Base-by-base conservation (phyloP, 92 coral and sea anemone genomes). In the Metridium senile region DNA sequence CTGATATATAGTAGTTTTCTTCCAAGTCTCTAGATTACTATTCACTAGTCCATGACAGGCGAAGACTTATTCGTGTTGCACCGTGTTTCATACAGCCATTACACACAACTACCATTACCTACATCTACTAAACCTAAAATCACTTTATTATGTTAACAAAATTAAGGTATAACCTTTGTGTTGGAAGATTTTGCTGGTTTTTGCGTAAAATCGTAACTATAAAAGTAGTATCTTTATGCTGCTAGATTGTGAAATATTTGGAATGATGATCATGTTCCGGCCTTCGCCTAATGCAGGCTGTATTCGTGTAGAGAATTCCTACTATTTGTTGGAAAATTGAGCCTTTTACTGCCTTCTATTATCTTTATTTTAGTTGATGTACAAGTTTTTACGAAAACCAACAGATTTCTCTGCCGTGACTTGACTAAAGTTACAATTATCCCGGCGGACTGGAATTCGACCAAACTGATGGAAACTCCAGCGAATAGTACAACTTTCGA, bases 11-110 rank as follows among this genome's bases (percentile, higher is more conserved):
- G 28, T 59, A 18, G 9, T 11, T 59, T 59, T 59, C 29, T 20
- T 59, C 21, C 4, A 59, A 59, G 30, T 59, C 65, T 20, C 1
- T 23, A 7, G 65, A 59, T 59, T 59, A n/a, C 27, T 26, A 59
- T 59, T 20, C 65, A 59, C 30, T 25, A 59, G 61, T 29, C 76
- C 76, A 71, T 71, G 76, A 71, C 76, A 71, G 33, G 51, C 21
- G 22, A 35, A 45, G 26, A 71, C 28, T 59, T 32, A 52, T 65
- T 65, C 70, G 29, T 26, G 19, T 7, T 71, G 76, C 39, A 53
- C 76, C 49, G 35, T 51, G 76, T 51, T 52, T n/a, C 35, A 54
- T 29, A 22, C 64, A 29, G 61, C 7, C 39, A 21, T n/a, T 45
- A 35, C 31, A 28, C 7, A 59, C 22, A 59, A 54, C 58, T 49